Conservation (phyloP, 2,888 invertebrate genomes). For the Troides helena region DNA sequence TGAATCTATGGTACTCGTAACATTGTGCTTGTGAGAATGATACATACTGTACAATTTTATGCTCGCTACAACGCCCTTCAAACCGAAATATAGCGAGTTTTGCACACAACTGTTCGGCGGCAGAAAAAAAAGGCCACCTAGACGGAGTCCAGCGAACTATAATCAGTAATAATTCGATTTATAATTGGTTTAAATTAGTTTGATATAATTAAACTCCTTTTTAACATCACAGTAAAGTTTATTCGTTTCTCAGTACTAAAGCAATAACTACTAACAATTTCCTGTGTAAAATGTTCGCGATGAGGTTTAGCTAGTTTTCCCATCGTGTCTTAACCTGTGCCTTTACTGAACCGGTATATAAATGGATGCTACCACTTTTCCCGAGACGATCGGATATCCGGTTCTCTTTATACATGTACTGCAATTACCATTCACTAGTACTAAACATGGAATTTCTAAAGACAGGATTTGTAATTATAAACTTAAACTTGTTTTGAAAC, state of each 20-base stretch:
- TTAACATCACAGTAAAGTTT: no score
- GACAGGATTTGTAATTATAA: slow-evolving; percentile 1
- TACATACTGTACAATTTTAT: no score
- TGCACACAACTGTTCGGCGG: no score
- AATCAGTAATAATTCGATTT: no score
- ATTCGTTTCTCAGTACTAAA: background rate
- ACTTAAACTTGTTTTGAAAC: background rate
- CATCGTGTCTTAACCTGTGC: slow-evolving; percentile 7
- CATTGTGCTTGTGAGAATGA: no score
- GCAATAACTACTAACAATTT: background rate
- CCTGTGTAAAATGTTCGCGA: slow-evolving; percentile 1
- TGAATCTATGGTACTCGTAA: no score
- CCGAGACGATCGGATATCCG: slow-evolving; percentile 27
- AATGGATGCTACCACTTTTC: slow-evolving; percentile 24
- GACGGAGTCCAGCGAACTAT: no score
- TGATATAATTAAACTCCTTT: no score
- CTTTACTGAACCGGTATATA: slow-evolving; percentile 9
- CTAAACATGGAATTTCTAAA: slow-evolving; percentile 17
- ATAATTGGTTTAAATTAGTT: no score
- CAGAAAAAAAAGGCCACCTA: no score
- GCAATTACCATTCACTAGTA: slow-evolving; percentile 14
- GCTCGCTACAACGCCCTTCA: no score
- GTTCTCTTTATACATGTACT: slow-evolving; percentile 12
- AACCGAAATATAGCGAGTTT: no score
- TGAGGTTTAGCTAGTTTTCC: slow-evolving; percentile 18